Evolutionary conservation across 2,797 vertebrate genomes (phyloP).

Genomic region (Gambelia wislizenii): DNA sequence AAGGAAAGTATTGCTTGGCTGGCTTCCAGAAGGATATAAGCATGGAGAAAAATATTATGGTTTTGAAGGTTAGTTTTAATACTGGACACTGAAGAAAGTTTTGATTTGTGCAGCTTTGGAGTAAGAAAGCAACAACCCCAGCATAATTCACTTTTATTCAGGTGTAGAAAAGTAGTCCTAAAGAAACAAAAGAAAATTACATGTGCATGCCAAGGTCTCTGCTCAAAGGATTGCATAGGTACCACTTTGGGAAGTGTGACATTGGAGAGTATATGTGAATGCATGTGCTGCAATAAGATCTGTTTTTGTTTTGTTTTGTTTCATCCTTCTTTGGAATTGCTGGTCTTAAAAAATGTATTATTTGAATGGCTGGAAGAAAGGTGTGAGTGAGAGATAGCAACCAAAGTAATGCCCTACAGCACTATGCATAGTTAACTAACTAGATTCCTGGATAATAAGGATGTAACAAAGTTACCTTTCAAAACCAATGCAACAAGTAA

Average conservation of each 20-base stretch:
- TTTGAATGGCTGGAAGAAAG: not conserved
- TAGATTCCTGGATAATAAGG: too few relatives aligned
- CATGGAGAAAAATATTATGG: conserved; percentile 40
- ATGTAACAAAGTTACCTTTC: too few relatives aligned
- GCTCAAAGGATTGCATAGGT: conserved; percentile 7
- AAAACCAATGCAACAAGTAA: too few relatives aligned
- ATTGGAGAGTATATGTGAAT: conserved; percentile 3
- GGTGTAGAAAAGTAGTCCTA: conserved; percentile 21
- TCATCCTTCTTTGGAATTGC: conserved; percentile 23
- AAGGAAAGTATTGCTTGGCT: conserved; percentile 47
- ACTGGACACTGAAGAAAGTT: conserved; percentile 30
- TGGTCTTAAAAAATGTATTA: conserved; percentile 17
- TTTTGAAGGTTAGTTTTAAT: conserved; percentile 38
- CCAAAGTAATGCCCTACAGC: too few relatives aligned
- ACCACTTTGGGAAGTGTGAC: not conserved
- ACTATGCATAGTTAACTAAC: too few relatives aligned
- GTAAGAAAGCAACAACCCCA: not conserved
- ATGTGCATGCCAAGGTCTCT: conserved; percentile 9
- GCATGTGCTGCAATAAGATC: not conserved
- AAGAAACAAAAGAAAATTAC: conserved; percentile 28
- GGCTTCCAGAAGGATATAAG: conserved; percentile 48
- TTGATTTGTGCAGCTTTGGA: conserved; percentile 16
- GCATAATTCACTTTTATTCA: conserved; percentile 31
- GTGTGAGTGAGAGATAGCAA: too few relatives aligned
- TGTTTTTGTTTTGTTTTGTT: not conserved